These are phyloP conservation scores for Elmis aenea DNA, from an alignment of 2,888 invertebrate species.

Conservation along the genomic window DNA sequence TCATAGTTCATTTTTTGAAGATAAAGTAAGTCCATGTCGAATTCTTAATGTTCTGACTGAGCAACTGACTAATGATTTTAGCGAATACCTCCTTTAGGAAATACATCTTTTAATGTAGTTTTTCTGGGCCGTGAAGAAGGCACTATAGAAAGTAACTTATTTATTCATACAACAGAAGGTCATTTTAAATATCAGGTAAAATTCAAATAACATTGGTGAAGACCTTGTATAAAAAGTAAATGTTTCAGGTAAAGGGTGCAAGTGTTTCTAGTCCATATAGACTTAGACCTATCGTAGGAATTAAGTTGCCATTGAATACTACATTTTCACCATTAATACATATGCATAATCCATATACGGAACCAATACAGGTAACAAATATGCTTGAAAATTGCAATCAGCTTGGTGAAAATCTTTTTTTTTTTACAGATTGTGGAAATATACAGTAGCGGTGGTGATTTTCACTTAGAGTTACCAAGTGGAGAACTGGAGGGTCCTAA, in stretches of 20 bases:
- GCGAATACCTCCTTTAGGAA: slow-evolving; percentile 84
- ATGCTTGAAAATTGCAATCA: too few species aligned
- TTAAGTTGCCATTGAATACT: slow-evolving; percentile 87
- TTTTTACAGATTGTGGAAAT: slow-evolving; percentile 65
- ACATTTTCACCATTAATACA: slow-evolving; percentile 83
- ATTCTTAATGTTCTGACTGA: background rate
- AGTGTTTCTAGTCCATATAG: slow-evolving; percentile 89
- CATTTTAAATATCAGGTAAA: slow-evolving; percentile 79
- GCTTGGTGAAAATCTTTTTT: too few species aligned
- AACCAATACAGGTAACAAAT: slow-evolving; percentile 76
- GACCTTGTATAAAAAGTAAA: slow-evolving; percentile 3
- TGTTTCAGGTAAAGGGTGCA: slow-evolving; percentile 70
- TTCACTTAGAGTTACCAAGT: slow-evolving; percentile 80
- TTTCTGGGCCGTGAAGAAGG: slow-evolving; percentile 92
- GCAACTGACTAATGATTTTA: slow-evolving; percentile 42
- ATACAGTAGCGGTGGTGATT: slow-evolving; percentile 83
- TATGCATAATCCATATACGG: slow-evolving; percentile 90
- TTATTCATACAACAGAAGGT: slow-evolving; percentile 92
- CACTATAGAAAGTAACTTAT: slow-evolving; percentile 77
- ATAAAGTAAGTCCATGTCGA: slow-evolving; percentile 63
- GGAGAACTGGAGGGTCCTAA: slow-evolving; percentile 75
- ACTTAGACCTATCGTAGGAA: slow-evolving; percentile 83
- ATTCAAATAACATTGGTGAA: too few species aligned
- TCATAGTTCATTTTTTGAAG: slow-evolving; percentile 95
- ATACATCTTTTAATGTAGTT: slow-evolving; percentile 93